A percentile compares a stretch with the other conserved stretches of the same genome.
phyloP scores from a whole-genome alignment of 2,797 vertebrate genomes.

The Paratrypauchen microcephalus region DNA sequence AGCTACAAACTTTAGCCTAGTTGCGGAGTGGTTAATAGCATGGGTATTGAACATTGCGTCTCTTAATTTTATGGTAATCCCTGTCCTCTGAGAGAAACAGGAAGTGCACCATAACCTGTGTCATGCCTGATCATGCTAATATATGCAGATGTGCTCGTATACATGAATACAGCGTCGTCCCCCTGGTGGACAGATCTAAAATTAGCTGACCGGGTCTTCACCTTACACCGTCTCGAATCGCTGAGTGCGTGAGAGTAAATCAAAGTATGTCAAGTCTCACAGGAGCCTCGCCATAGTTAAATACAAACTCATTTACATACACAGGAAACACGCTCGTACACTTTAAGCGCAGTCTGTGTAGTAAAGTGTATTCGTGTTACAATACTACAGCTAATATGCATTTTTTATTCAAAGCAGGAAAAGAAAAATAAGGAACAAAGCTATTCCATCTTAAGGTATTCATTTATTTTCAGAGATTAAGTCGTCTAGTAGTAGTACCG shows the following conservation, averaged over 20 bases:
- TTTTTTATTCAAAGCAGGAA: neutral
- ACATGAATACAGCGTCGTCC: conserved; percentile 27
- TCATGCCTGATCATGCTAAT: conserved; percentile 49
- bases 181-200: conserved; percentile 32
- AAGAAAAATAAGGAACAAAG: neutral
- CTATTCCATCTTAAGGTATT: neutral
- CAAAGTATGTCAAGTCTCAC: conserved; percentile 11
- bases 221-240: conserved; percentile 33
- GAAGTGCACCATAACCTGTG: conserved; percentile 22
- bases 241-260: conserved; percentile 29
- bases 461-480: neutral
- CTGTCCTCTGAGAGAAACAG: neutral
- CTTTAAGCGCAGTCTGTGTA: neutral
- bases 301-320: conserved; percentile 9
- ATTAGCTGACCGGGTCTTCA: conserved; percentile 51
- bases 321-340: neutral
- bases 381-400: neutral
- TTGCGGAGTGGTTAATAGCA: too few relatives aligned
- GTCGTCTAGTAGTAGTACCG: too few relatives aligned
- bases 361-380: neutral
- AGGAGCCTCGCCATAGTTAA: conserved; percentile 14
- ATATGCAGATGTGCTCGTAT: conserved; percentile 49
- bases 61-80: neutral
- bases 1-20: too few relatives aligned
- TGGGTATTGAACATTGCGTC: too few relatives aligned